Percentiles rank a stretch among this genome's conserved stretches.
phyloP scores from a whole-genome alignment of 2,888 invertebrate genomes.

The Mantis religiosa region DNA sequence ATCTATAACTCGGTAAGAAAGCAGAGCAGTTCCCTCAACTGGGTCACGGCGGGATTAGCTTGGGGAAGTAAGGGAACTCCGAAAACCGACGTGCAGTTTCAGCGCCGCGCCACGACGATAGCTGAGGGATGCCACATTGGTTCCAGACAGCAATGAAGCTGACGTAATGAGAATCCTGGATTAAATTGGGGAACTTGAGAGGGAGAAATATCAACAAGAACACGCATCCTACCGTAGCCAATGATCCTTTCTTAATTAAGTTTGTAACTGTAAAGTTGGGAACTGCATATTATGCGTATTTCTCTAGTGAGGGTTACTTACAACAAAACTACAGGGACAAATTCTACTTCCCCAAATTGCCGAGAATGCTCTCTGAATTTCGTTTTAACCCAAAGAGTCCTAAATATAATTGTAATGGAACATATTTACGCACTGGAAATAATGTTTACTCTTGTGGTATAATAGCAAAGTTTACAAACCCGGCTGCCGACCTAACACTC shows the following conservation, averaged over 20 bases:
- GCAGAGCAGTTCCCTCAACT: not conserved
- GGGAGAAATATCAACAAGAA: not conserved
- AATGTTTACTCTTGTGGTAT: too few relatives aligned
- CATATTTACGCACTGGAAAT: too few relatives aligned
- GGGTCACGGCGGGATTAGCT: not conserved
- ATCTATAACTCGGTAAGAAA: not conserved
- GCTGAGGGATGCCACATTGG: not conserved
- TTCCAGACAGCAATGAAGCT: not conserved
- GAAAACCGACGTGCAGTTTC: not conserved
- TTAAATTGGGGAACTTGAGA: not conserved
- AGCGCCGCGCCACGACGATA: not conserved
- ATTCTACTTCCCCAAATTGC: not conserved
- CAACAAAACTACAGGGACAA: not conserved
- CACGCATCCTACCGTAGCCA: not conserved
- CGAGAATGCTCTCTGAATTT: too few relatives aligned
- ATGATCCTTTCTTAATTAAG: not conserved
- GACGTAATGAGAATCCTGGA: not conserved
- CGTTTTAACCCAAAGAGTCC: too few relatives aligned
- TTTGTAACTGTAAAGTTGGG: not conserved
- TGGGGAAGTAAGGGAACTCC: not conserved
- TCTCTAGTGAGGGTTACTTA: not conserved
- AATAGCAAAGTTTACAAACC: too few relatives aligned
- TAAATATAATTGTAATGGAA: too few relatives aligned
- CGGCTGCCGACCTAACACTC: too few relatives aligned
- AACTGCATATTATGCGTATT: not conserved